Percentiles rank a stretch among this genome's conserved stretches.
Evolutionary conservation across 2,797 vertebrate genomes (phyloP).

Genomic region (Prionace glauca): DNA sequence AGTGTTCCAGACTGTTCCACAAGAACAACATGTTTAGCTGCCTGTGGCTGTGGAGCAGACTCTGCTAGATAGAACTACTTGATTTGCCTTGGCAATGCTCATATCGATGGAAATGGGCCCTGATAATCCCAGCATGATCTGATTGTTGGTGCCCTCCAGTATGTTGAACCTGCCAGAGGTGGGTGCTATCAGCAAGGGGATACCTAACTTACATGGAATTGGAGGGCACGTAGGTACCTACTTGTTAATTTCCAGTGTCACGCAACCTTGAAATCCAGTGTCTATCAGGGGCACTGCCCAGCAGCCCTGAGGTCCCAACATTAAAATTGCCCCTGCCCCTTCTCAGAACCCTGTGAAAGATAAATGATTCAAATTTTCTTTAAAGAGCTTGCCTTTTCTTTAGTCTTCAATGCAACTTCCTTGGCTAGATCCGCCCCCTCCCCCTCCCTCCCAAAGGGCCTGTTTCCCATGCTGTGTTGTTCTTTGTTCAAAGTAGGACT

Average conservation of each 20-base stretch:
- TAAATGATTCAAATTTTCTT: not conserved
- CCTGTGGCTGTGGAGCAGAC: not conserved
- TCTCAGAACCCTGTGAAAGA: not conserved
- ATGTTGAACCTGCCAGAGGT: not conserved
- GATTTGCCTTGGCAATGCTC: not conserved
- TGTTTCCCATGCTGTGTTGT: no score
- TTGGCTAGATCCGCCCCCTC: not conserved
- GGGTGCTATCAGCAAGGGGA: not conserved
- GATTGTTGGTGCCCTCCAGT: not conserved
- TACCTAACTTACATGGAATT: not conserved
- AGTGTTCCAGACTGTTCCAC: conserved; percentile 18
- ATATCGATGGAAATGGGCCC: not conserved
- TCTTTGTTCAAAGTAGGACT: not conserved
- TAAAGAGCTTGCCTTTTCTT: not conserved
- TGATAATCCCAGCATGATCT: not conserved
- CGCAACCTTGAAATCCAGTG: not conserved
- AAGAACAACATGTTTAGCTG: not conserved
- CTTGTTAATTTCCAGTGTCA: not conserved
- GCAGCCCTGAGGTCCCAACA: no score
- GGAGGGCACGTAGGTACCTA: no score
- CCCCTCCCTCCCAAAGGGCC: no score
- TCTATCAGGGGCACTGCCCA: not conserved
- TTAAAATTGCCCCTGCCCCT: no score
- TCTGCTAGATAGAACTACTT: not conserved
- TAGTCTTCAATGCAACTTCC: no score